A percentile compares a stretch with the other conserved stretches of the same genome.
phyloP scores from a whole-genome alignment of 2,113 vertebrate species.

The Parus major region DNA sequence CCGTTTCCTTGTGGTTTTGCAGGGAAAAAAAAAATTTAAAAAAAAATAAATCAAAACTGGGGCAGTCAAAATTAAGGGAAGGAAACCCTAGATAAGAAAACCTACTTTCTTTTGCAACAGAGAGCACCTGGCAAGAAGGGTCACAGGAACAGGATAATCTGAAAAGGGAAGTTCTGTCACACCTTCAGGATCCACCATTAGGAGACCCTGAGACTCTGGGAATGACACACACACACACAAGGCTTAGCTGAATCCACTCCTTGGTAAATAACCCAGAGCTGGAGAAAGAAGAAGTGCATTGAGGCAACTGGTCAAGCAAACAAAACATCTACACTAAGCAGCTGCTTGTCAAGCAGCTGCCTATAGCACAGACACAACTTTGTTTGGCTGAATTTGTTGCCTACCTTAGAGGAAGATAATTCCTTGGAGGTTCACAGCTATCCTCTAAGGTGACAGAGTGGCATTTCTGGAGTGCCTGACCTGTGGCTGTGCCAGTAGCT shows the following conservation, averaged over 20 bases:
- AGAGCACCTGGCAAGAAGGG: background rate
- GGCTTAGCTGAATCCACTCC: background rate
- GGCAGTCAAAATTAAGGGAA: background rate
- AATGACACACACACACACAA: accelerated
- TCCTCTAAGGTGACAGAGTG: background rate
- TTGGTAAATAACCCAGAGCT: background rate
- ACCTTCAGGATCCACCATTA: background rate
- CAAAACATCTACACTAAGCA: background rate
- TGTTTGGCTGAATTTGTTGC: background rate
- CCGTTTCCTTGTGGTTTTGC: background rate
- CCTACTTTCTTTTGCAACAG: background rate
- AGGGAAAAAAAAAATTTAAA: background rate
- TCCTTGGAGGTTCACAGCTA: background rate
- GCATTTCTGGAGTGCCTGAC: background rate
- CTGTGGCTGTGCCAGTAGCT: background rate
- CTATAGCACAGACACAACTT: background rate
- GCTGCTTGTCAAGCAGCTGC: background rate
- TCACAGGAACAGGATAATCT: background rate
- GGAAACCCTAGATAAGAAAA: background rate
- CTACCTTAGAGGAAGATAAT: background rate
- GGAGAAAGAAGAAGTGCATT: background rate
- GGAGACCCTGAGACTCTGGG: background rate
- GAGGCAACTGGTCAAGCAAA: background rate
- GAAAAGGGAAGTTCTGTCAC: background rate
- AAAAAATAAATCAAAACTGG: background rate